Evolutionary conservation across 2,113 vertebrate species (phyloP).

Genomic region (Leucosticte australis): DNA sequence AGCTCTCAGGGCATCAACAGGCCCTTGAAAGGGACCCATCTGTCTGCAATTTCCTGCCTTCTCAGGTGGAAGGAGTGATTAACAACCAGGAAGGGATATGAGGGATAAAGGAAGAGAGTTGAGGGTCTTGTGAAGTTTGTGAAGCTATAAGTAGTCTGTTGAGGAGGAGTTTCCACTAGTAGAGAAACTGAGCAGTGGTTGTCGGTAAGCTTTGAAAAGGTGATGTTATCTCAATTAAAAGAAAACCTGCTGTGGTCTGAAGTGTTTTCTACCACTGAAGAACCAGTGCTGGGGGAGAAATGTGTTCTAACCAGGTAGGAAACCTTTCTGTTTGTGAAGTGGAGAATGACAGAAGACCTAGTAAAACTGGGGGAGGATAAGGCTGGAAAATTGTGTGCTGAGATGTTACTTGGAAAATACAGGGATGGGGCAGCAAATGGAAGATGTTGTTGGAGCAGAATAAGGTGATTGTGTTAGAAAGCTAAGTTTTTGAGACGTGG

Average conservation of each 20-base stretch:
- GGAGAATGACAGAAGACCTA: neutral
- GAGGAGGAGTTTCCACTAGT: neutral
- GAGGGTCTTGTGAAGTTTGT: accelerated
- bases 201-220: neutral
- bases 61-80: neutral
- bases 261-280: neutral
- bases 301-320: neutral
- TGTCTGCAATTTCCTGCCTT: neutral
- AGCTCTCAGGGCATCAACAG: neutral
- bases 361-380: neutral
- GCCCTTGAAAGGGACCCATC: neutral
- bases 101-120: accelerated
- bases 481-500: neutral
- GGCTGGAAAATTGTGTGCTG: neutral
- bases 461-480: neutral
- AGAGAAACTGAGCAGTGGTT: neutral
- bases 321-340: neutral
- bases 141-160: neutral
- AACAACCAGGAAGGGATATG: neutral
- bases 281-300: neutral
- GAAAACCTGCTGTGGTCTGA: neutral
- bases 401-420: neutral
- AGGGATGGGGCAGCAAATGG: neutral
- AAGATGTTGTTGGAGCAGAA: neutral
- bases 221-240: neutral